A percentile compares a stretch with the other conserved stretches of the same genome.
Evolutionary conservation across 2,888 invertebrate species (phyloP).

Genomic region (Drosophila mercatorum): DNA sequence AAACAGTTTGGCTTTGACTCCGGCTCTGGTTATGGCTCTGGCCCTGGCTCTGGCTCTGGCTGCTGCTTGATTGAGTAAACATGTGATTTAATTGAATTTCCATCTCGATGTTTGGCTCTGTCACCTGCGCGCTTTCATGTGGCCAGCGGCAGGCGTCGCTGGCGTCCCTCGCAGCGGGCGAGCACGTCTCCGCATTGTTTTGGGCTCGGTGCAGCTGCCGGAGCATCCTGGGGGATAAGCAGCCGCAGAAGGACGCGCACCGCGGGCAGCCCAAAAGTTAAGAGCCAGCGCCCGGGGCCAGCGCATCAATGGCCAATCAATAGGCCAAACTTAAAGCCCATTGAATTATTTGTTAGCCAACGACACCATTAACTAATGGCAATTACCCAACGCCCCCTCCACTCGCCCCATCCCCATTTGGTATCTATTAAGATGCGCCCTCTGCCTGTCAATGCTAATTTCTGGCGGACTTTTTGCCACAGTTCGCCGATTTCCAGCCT

Average conservation of each 20-base stretch:
- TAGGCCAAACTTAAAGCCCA: constrained; percentile 16
- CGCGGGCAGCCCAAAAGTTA: constrained; percentile 1
- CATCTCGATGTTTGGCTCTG: constrained; percentile 4
- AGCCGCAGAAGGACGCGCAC: constrained; percentile 8
- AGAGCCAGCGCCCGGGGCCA: not conserved
- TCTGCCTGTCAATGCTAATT: constrained; percentile 33
- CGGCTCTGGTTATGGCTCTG: not conserved
- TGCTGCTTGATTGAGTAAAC: constrained; percentile 12
- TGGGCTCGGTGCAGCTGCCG: not conserved
- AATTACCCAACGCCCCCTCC: not conserved
- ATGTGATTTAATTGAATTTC: constrained; percentile 38
- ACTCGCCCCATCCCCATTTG: not conserved
- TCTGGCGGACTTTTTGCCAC: not conserved
- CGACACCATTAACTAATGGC: constrained; percentile 13
- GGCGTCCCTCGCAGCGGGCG: not conserved
- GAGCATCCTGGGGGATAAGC: constrained; percentile 16
- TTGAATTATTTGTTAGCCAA: constrained; percentile 33
- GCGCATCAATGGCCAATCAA: constrained; percentile 30
- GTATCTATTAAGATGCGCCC: not conserved
- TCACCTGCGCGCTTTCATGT: constrained; percentile 1
- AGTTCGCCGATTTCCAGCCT: not conserved
- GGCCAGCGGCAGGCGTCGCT: not conserved
- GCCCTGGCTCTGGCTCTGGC: not conserved
- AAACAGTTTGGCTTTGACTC: constrained; percentile 1
- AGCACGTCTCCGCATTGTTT: constrained; percentile 5